Conservation (phyloP, 2,113 vertebrate species). For the Tapirus terrestris region DNA sequence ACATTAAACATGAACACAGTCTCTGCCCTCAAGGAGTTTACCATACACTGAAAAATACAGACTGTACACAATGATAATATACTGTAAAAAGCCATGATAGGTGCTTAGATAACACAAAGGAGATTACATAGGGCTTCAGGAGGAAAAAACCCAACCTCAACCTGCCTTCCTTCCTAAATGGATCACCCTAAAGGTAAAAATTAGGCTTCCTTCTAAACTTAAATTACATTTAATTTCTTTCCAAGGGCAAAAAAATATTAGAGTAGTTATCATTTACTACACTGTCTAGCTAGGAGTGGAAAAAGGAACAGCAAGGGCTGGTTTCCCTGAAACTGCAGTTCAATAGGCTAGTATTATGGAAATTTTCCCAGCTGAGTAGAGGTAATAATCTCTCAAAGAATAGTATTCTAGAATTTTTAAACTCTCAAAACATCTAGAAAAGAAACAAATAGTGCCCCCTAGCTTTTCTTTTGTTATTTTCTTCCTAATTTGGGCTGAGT, state of each 20-base stretch:
- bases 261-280: neutral
- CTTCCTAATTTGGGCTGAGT: conserved; percentile 37
- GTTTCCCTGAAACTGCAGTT: neutral
- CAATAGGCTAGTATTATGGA: neutral
- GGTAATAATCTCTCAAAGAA: neutral
- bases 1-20: neutral
- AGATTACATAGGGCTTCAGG: neutral
- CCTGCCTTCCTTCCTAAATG: neutral
- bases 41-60: neutral
- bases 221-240: neutral
- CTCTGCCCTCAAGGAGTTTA: neutral
- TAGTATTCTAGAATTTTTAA: conserved; percentile 6
- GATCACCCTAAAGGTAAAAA: neutral
- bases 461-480: conserved; percentile 23
- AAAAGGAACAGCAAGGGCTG: neutral
- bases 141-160: neutral
- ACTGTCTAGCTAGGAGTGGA: neutral
- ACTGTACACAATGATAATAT: neutral
- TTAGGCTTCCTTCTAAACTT: neutral
- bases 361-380: neutral
- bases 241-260: neutral
- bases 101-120: neutral
- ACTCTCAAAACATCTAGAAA: neutral
- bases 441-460: neutral
- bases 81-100: neutral